phyloP scores from a whole-genome alignment of 92 coral and sea anemone genomes.

The Anthopleura xanthogrammica region DNA sequence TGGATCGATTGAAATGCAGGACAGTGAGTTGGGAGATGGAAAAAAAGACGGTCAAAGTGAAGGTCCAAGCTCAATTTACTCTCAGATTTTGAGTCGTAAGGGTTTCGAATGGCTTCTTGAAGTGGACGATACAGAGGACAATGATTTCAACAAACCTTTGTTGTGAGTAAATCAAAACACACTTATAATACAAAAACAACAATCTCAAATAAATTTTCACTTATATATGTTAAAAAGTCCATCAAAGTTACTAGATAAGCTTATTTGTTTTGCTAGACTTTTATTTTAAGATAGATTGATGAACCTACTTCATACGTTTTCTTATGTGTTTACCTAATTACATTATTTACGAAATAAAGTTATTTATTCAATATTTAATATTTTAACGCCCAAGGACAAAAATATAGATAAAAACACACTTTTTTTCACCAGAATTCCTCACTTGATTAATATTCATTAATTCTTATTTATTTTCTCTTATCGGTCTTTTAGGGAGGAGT shows the following conservation, averaged over 20 bases:
- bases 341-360: no score
- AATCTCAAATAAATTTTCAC: background rate
- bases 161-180: conserved; percentile 58
- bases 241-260: background rate
- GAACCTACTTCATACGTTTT: no score
- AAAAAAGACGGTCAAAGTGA: conserved; percentile 51
- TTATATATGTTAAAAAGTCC: background rate
- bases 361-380: no score
- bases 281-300: background rate
- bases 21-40: conserved; percentile 57
- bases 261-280: no score
- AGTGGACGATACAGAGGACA: conserved; percentile 91
- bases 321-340: no score
- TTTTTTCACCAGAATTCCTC: background rate
- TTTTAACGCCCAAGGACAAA: background rate
- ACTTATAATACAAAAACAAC: background rate
- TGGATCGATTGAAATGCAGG: conserved; percentile 86
- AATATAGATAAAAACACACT: background rate
- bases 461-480: background rate
- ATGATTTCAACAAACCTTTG: conserved; percentile 89
- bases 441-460: background rate
- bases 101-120: conserved; percentile 94
- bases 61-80: conserved; percentile 69
- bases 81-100: conserved; percentile 87
- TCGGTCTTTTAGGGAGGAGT: conserved; percentile 75